Evolutionary conservation across 2,113 vertebrate species (phyloP).

Genomic region (Acrocephalus kingi): DNA sequence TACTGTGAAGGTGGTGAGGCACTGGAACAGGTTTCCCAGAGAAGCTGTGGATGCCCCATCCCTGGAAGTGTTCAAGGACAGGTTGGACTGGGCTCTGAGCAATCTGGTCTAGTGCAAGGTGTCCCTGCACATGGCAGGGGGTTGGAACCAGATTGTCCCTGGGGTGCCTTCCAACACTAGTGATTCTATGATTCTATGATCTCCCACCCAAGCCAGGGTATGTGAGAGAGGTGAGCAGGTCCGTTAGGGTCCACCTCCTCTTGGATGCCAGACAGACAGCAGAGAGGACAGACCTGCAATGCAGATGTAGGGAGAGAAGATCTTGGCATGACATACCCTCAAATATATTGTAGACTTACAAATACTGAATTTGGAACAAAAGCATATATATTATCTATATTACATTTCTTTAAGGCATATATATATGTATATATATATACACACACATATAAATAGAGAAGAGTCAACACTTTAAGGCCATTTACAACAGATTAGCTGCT

Average conservation of each 20-base stretch:
- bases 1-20: neutral
- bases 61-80: neutral
- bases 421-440: accelerated
- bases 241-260: neutral
- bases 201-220: neutral
- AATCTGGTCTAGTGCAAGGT: neutral
- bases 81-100: neutral
- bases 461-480: neutral
- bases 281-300: neutral
- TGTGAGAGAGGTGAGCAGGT: neutral
- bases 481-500: neutral
- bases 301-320: neutral
- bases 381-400: neutral
- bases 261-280: accelerated
- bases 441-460: neutral
- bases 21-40: neutral
- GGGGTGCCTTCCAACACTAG: neutral
- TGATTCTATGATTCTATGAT: neutral
- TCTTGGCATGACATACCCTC: neutral
- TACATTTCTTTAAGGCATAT: neutral
- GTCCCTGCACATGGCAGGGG: neutral
- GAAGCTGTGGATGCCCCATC: neutral
- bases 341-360: neutral
- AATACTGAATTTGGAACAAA: neutral
- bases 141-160: neutral